Evolutionary conservation across 2,888 invertebrate genomes (phyloP).

Genomic region (Ochlodes sylvanus): DNA sequence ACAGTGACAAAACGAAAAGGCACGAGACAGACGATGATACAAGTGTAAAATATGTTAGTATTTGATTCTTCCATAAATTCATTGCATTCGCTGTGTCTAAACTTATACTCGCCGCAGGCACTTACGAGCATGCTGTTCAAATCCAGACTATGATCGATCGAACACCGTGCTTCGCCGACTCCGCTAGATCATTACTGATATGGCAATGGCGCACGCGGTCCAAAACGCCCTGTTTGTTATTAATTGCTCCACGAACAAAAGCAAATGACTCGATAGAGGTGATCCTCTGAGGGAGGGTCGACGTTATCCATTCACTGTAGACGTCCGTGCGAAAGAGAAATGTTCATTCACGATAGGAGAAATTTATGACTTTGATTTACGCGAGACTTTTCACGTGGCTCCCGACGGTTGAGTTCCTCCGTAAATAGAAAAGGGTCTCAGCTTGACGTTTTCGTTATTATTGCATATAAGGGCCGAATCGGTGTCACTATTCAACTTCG

Average conservation of each 20-base stretch:
- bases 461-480: slow-evolving; percentile 65
- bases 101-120: slow-evolving; percentile 16
- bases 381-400: slow-evolving; percentile 77
- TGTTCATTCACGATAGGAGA: slow-evolving; percentile 84
- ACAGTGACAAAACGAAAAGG: no score
- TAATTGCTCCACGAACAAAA: slow-evolving; percentile 83
- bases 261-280: slow-evolving; percentile 84
- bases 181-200: slow-evolving; percentile 80
- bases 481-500: slow-evolving; percentile 68
- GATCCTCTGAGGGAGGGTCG: slow-evolving; percentile 80
- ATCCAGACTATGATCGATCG: slow-evolving; percentile 72
- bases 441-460: slow-evolving; percentile 75
- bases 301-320: slow-evolving; percentile 82
- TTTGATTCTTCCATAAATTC: slow-evolving; percentile 4
- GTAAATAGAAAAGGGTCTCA: slow-evolving; percentile 77
- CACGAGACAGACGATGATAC: no score
- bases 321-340: slow-evolving; percentile 81
- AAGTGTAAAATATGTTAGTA: no score
- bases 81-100: slow-evolving; percentile 36
- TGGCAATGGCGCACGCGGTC: slow-evolving; percentile 75
- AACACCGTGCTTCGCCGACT: slow-evolving; percentile 59
- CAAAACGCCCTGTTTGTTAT: slow-evolving; percentile 80
- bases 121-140: slow-evolving; percentile 35
- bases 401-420: slow-evolving; percentile 59
- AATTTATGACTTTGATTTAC: slow-evolving; percentile 84